These are phyloP conservation scores for Rhabdornis inornatus DNA, from an alignment of 2,113 vertebrate genomes.

Conservation along the genomic window DNA sequence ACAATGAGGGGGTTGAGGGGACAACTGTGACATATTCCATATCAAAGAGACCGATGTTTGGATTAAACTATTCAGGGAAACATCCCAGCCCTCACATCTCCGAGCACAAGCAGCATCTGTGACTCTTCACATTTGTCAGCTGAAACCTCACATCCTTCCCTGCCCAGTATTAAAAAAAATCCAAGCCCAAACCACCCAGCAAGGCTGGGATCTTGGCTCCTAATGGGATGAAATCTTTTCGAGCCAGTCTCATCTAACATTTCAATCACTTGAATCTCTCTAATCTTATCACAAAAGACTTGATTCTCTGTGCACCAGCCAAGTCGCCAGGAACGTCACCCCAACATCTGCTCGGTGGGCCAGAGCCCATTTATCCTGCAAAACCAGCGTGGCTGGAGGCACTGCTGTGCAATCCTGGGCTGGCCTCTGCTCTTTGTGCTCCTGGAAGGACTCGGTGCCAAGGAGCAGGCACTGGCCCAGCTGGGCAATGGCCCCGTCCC, in stretches of 20 bases:
- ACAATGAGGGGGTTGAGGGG: not conserved
- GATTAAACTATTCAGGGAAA: not conserved
- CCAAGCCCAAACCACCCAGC: not conserved
- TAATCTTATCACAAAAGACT: slow-evolving; percentile 60
- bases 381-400: accelerated
- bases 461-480: not conserved
- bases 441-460: not conserved
- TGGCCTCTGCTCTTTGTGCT: not conserved
- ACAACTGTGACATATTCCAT: not conserved
- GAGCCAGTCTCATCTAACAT: slow-evolving; percentile 30
- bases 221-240: slow-evolving; percentile 3
- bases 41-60: not conserved
- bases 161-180: not conserved
- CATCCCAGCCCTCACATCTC: not conserved
- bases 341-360: not conserved
- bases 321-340: not conserved
- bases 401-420: accelerated
- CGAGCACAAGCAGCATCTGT: not conserved
- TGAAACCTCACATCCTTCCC: not conserved
- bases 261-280: slow-evolving; percentile 57
- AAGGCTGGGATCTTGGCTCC: slow-evolving; percentile 27
- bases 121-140: not conserved
- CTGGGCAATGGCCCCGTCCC: not conserved
- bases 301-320: slow-evolving; percentile 1
- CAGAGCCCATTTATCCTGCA: not conserved